phyloP scores from a whole-genome alignment of 1,140 invertebrate genomes.

The Apolygus lucorum region DNA sequence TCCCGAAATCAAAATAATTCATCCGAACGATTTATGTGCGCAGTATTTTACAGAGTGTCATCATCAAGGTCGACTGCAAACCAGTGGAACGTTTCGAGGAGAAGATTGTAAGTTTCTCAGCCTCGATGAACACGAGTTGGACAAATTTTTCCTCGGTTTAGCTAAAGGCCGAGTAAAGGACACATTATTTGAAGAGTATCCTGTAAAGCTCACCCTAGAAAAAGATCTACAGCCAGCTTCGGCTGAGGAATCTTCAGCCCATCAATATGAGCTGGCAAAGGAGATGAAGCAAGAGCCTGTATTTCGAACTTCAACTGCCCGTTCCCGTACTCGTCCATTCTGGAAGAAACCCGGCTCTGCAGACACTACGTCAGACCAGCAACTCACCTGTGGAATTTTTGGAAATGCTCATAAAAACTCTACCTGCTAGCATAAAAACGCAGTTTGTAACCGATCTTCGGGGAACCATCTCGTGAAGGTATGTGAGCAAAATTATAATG shows the following conservation, averaged over 20 bases:
- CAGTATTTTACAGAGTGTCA: no score
- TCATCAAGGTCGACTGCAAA: no score
- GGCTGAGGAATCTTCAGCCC: neutral
- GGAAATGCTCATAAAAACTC: neutral
- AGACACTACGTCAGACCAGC: no score
- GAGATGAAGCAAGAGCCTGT: neutral
- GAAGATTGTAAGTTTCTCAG: neutral
- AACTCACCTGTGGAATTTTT: neutral
- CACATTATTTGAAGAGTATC: neutral
- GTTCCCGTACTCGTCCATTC: no score
- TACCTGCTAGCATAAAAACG: neutral
- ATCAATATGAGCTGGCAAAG: neutral
- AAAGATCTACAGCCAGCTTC: neutral
- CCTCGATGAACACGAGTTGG: neutral
- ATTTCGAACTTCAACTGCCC: neutral
- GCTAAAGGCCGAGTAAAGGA: neutral
- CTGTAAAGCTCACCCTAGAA: neutral
- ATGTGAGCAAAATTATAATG: no score
- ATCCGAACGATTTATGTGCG: no score
- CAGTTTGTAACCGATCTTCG: neutral
- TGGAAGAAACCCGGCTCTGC: neutral
- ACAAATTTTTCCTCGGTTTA: neutral
- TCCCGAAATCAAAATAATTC: no score
- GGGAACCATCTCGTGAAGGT: neutral
- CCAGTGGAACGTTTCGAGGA: no score